A percentile compares a stretch with the other conserved stretches of the same genome.
Evolutionary conservation across 2,888 invertebrate species (phyloP).

Genomic region (Sminthurides aquaticus): DNA sequence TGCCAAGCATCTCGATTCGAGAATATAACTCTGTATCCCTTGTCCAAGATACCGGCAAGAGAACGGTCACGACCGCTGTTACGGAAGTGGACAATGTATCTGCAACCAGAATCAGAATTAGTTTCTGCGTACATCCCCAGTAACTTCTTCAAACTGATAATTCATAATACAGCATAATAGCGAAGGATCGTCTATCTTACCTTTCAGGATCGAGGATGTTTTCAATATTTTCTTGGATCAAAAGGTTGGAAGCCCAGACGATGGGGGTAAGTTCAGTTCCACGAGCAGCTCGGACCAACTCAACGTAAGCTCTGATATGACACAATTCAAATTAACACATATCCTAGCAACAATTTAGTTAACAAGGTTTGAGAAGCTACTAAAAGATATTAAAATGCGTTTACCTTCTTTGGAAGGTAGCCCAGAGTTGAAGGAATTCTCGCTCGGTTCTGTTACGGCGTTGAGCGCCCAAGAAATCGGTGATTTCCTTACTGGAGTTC

Average conservation of each 20-base stretch:
- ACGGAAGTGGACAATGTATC: constrained; percentile 74
- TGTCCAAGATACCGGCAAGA: constrained; percentile 56
- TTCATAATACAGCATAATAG: background rate
- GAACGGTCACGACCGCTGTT: constrained; percentile 56
- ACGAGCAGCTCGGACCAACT: constrained; percentile 55
- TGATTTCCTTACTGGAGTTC: constrained; percentile 63
- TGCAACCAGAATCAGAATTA: constrained; percentile 39
- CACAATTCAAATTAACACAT: background rate
- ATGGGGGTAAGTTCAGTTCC: constrained; percentile 55
- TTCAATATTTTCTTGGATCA: constrained; percentile 58
- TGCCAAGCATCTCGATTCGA: constrained; percentile 82
- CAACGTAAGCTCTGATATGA: constrained; percentile 49
- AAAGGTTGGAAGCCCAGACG: constrained; percentile 72
- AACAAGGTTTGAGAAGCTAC: background rate
- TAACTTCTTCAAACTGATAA: background rate
- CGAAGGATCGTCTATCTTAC: constrained; percentile 4
- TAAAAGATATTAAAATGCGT: background rate
- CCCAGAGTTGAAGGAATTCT: constrained; percentile 64
- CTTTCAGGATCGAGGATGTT: constrained; percentile 58
- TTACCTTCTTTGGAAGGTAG: constrained; percentile 60
- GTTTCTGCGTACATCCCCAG: no score
- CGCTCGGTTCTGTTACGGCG: constrained; percentile 53
- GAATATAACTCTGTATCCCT: constrained; percentile 69
- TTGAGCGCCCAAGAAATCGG: constrained; percentile 48
- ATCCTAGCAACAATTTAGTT: background rate